phyloP scores from a whole-genome alignment of 92 coral and sea anemone genomes.

The Hydrozoanthus gracilis region DNA sequence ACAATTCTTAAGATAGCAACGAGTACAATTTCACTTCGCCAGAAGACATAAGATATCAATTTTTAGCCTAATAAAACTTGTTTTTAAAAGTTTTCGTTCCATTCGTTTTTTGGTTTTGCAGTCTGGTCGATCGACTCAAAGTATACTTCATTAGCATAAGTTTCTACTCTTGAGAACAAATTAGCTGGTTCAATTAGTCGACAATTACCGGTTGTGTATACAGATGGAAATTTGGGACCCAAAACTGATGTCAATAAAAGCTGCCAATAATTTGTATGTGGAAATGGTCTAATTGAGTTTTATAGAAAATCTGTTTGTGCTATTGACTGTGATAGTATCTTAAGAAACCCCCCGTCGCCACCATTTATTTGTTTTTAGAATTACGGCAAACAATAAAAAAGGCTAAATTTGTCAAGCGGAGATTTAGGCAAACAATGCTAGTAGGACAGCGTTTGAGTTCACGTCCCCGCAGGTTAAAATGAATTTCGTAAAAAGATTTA shows the following conservation, averaged over 20 bases:
- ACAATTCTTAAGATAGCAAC: slow-evolving; percentile 47
- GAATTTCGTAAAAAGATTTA: neutral
- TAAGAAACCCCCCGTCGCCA: slow-evolving; percentile 91
- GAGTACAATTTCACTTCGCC: slow-evolving; percentile 23
- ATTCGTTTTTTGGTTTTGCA: slow-evolving; percentile 15
- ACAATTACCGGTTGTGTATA: slow-evolving; percentile 92
- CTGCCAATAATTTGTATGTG: slow-evolving; percentile 87
- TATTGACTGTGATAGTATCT: slow-evolving; percentile 88
- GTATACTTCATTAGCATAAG: slow-evolving; percentile 69
- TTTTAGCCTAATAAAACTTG: slow-evolving; percentile 27
- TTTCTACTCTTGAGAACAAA: slow-evolving; percentile 75
- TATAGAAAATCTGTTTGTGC: slow-evolving; percentile 86
- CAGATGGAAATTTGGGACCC: slow-evolving; percentile 90
- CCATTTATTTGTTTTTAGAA: slow-evolving; percentile 95
- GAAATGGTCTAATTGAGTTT: slow-evolving; percentile 93
- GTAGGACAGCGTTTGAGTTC: slow-evolving; percentile 14
- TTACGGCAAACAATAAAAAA: slow-evolving; percentile 87
- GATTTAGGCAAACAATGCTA: slow-evolving; percentile 71
- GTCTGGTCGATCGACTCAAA: slow-evolving; percentile 17
- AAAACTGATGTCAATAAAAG: slow-evolving; percentile 79
- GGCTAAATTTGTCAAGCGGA: slow-evolving; percentile 77
- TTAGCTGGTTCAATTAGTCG: slow-evolving; percentile 89
- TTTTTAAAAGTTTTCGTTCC: slow-evolving; percentile 25
- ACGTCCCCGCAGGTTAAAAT: slow-evolving; percentile 2
- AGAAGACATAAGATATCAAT: slow-evolving; percentile 31